Conservation (phyloP, 2,797 vertebrate genomes). For the Gymnoscopelus braueri region DNA sequence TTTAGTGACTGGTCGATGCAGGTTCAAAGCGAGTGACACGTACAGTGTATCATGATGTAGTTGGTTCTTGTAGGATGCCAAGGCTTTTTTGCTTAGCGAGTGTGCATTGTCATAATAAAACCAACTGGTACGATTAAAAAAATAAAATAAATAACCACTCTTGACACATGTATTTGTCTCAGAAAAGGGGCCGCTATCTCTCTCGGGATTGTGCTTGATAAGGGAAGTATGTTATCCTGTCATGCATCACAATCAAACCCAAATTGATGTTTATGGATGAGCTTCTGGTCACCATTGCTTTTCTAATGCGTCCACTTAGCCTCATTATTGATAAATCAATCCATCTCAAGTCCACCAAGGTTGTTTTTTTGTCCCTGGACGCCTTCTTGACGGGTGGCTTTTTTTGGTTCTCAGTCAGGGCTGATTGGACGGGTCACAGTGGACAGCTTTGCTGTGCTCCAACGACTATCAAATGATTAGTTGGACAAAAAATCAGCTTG, state of each 20-base stretch:
- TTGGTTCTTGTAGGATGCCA: constrained; percentile 70
- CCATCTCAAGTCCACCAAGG: constrained; percentile 37
- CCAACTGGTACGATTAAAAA: constrained; percentile 62
- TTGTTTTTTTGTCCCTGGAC: constrained; percentile 13
- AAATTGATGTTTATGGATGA: constrained; percentile 49
- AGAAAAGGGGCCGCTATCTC: background rate
- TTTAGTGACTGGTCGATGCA: constrained; percentile 55
- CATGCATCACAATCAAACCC: constrained; percentile 17
- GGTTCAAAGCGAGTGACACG: constrained; percentile 45
- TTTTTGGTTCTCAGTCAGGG: background rate
- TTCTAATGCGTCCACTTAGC: constrained; percentile 59
- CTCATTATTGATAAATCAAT: constrained; percentile 59
- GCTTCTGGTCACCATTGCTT: constrained; percentile 61
- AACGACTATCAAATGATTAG: constrained; percentile 46
- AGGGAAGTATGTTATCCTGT: constrained; percentile 6
- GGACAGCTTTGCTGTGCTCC: constrained; percentile 32
- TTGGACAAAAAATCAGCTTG: constrained; percentile 28
- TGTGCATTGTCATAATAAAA: constrained; percentile 81
- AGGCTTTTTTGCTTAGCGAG: constrained; percentile 69
- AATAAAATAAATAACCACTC: constrained; percentile 15
- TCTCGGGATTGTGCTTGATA: background rate
- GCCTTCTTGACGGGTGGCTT: constrained; percentile 1
- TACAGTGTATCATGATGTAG: constrained; percentile 38
- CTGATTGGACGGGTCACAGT: background rate
- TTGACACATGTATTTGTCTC: constrained; percentile 39